Evolutionary conservation across 2,888 invertebrate species (phyloP), one percentile per base, ranked within the genome.

Genomic region (Lomographa bimaculata): DNA sequence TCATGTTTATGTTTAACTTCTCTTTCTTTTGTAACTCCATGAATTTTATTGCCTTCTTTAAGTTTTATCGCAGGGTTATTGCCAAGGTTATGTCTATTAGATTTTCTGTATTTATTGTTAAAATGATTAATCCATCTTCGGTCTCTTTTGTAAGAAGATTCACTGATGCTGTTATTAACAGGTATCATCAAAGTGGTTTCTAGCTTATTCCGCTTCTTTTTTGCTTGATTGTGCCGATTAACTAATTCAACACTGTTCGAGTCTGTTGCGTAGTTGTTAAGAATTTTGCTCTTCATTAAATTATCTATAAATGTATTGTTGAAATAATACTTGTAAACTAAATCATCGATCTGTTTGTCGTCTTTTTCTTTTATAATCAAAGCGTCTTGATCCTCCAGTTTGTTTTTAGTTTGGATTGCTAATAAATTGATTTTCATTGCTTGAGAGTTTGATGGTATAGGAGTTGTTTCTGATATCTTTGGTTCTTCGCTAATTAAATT

Each of bases 311-410:
- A 83, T 0, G 87, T 86, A 17, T 89, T 87, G 37, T 89, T 87
- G 16, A 89, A 89, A 30, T 87, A 89, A 33, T 79, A 84, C 71
- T 86, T 87, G 53, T 84, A 86, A 2, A 89, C 75, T 41, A 89
- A 67, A 43, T 87, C 87, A 10, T 89, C 87, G 0, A 87, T 75
- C 0, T 74, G 57, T 20, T 79, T 68, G 1, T 77, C 61, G 23
- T 89, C 84, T 68, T 81, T 87, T 18, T 85, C 87, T 47, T 71
- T 75, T 3, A 89, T 50, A 5, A 89, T 72, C n/a, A 70, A 37
- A 26, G 72, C 70, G 9, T 89, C 86, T 45, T 82, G 73, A 32
- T 85, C 71, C 44, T 57, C 50, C 1, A 82, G 43, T 35, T 66
- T 69, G 5, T 54, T 64, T 1, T 60, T 49, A 0, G 63, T 45